Conservation (phyloP, 1,140 invertebrate genomes). For the Tetragnatha versicolor region DNA sequence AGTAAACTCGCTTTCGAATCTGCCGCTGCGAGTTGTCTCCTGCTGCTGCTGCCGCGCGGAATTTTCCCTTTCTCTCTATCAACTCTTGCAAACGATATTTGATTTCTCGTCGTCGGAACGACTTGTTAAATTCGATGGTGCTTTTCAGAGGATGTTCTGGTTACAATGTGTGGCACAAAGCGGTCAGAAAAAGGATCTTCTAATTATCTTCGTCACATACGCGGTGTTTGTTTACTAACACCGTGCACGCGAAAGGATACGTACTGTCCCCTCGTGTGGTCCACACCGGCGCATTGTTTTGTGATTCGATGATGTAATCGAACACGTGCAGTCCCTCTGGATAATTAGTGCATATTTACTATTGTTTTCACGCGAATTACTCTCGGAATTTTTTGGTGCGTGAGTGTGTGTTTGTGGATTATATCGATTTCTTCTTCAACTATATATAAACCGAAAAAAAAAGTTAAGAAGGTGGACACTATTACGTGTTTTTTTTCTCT, state of each 20-base stretch:
- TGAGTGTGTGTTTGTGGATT: neutral
- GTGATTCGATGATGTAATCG: neutral
- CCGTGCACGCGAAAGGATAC: neutral
- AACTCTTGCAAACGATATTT: too few relatives aligned
- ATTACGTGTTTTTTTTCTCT: neutral
- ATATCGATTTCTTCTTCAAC: neutral
- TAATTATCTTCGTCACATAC: neutral
- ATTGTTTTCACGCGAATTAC: neutral
- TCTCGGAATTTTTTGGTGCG: neutral
- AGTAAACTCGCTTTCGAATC: too few relatives aligned
- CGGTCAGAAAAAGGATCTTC: neutral
- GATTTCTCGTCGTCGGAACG: too few relatives aligned
- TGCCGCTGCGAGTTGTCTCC: too few relatives aligned
- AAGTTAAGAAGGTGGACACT: neutral
- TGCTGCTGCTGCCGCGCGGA: too few relatives aligned
- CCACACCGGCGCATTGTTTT: conserved; percentile 6
- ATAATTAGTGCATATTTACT: neutral
- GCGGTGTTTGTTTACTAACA: conserved; percentile 18
- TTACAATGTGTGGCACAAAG: conserved; percentile 8
- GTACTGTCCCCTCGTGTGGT: neutral
- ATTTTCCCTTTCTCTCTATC: too few relatives aligned
- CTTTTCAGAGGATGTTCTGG: too few relatives aligned
- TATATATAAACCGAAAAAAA: neutral
- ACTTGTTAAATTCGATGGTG: too few relatives aligned
- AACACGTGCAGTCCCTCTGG: neutral